Base-by-base conservation (phyloP, 2,113 vertebrate species). In the Sakesphorus luctuosus region DNA sequence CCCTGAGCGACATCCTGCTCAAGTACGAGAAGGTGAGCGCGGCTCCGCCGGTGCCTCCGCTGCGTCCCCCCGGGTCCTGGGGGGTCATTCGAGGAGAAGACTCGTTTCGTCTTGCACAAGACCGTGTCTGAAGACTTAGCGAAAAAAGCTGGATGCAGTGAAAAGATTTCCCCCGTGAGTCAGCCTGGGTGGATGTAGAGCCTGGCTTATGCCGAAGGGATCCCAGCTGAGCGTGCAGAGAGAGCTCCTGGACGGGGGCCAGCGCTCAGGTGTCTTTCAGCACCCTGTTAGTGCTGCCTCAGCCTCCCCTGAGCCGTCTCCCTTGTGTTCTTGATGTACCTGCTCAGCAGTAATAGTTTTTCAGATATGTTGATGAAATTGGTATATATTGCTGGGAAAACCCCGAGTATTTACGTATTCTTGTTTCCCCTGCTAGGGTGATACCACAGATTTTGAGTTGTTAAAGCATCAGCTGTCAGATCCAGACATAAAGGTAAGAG, bases 401-500 rank as follows among this genome's bases (percentile, higher is more conserved):
- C 24, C 0, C 3, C 0, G 2, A 25, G 5, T 31, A 16, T 3
- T 62, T 38, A 4, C 14, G 53, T 77, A 4, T 11, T 85, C 72
- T 69, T 88, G 3, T 83, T 87, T 31, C 19, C 20, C 23, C 16
- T 73, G 21, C 75, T 65, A 99, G 99, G 99, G 99, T 56, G 98
- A 99, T 90, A 98, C 97, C 2, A 83, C 93, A 9, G 99, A 99
- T 84, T 99, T 99, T 76, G 98, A 99, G 43, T 96, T 99, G 94
- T 89, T 99, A 78, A 99, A 98, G 83, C 98, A 99, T 82, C 99
- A 99, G 93, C 96, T 99, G 88, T 98, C 98, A 76, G 99, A 99
- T 97, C 98, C 99, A 16, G 99, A 99, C 11, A 99, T 99, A 87
- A 99, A 99, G 98, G 99, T 99, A 98, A 84, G 87, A 47, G n/a